Evolutionary conservation across 2,888 invertebrate genomes (phyloP).

Genomic region (Oscheius sp.): DNA sequence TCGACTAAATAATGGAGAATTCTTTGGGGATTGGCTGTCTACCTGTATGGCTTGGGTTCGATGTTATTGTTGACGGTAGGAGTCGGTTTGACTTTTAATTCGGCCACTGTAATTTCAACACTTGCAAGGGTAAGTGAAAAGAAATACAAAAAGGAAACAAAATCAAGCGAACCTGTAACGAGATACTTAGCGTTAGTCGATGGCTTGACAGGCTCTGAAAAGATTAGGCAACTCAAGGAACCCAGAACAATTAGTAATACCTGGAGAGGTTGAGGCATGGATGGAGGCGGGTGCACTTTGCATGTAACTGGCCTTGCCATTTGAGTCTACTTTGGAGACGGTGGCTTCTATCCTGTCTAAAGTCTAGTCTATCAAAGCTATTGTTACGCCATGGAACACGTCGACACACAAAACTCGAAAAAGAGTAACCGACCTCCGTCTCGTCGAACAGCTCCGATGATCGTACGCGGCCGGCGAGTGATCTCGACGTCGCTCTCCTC

Average conservation of each 20-base stretch:
- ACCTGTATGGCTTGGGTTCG: conserved; percentile 38
- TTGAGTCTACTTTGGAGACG: not conserved
- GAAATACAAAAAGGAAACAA: no score
- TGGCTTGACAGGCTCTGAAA: conserved; percentile 43
- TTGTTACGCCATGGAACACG: conserved; percentile 2
- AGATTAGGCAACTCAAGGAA: conserved; percentile 14
- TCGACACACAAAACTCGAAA: not conserved
- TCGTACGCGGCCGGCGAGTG: conserved; percentile 39
- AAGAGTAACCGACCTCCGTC: conserved; percentile 47
- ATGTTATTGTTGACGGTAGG: not conserved
- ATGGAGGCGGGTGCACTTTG: conserved; percentile 38
- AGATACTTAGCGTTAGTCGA: conserved; percentile 47
- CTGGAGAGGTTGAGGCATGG: conserved; percentile 37
- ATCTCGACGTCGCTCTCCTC: conserved; percentile 54
- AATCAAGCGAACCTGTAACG: conserved; percentile 34
- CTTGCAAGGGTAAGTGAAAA: no score
- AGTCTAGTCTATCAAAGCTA: conserved; percentile 3
- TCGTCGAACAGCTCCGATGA: conserved; percentile 48
- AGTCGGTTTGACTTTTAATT: conserved; percentile 39
- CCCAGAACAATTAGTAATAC: conserved; percentile 1
- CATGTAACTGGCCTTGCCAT: conserved; percentile 24
- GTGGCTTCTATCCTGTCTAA: conserved; percentile 32
- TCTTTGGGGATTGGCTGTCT: not conserved
- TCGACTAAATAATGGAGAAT: conserved; percentile 14
- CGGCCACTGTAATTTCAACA: conserved; percentile 43